phyloP scores from a whole-genome alignment of 1,140 invertebrate genomes.

The Calliopsis andreniformis region DNA sequence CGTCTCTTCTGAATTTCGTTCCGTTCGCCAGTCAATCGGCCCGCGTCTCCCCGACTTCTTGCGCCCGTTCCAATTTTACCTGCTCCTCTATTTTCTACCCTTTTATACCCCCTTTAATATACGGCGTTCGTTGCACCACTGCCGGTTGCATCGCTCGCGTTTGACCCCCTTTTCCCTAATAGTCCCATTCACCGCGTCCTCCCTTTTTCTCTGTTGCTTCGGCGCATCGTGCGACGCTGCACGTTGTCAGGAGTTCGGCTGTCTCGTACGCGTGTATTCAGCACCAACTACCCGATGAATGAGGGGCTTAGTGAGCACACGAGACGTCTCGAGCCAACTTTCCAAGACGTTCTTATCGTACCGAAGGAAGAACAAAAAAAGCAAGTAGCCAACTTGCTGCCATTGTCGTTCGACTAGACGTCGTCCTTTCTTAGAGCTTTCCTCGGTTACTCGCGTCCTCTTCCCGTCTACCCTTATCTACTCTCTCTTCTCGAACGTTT shows the following conservation, averaged over 20 bases:
- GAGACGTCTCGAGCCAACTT: constrained; percentile 20
- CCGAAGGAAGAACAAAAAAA: constrained; percentile 5
- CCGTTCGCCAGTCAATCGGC: constrained; percentile 3
- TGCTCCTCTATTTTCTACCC: constrained; percentile 28
- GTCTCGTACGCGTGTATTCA: constrained; percentile 2
- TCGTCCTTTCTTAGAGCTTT: background rate
- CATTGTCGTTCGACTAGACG: constrained; percentile 25
- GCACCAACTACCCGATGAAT: background rate
- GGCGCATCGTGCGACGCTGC: background rate
- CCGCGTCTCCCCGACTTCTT: background rate
- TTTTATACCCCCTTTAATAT: constrained; percentile 31
- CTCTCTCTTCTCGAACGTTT: constrained; percentile 10
- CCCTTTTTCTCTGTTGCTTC: constrained; percentile 14
- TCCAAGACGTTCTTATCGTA: constrained; percentile 18
- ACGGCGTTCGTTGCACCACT: constrained; percentile 14
- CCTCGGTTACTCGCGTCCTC: background rate
- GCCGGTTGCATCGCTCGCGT: constrained; percentile 25
- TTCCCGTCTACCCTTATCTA: background rate
- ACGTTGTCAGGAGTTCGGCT: constrained; percentile 9
- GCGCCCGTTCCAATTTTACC: background rate
- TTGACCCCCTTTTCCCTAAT: constrained; percentile 44
- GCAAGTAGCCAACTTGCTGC: background rate
- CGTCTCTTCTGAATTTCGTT: background rate
- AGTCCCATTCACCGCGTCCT: constrained; percentile 31
- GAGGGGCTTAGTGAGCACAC: constrained; percentile 1